phyloP scores from a whole-genome alignment of 2,888 invertebrate species.

The Hymenopus coronatus region DNA sequence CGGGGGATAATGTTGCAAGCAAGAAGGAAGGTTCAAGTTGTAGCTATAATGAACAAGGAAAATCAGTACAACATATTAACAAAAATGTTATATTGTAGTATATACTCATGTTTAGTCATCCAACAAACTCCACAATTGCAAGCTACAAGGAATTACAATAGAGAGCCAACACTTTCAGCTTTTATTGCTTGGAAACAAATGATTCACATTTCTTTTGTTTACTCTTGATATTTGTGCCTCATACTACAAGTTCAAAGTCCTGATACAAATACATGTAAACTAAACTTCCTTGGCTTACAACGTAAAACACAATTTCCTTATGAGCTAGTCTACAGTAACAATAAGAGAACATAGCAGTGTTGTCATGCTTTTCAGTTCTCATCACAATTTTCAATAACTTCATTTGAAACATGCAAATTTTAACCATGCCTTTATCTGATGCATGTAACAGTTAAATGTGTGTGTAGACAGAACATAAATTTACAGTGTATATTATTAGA shows the following conservation, averaged over 20 bases:
- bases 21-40: neutral
- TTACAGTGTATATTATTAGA: neutral
- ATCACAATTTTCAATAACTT: too few relatives aligned
- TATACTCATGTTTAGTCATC: neutral
- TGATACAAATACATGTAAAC: neutral
- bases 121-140: neutral
- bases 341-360: too few relatives aligned
- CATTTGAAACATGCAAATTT: neutral
- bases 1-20: constrained; percentile 26
- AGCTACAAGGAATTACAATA: neutral
- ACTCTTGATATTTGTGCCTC: neutral
- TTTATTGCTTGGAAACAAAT: neutral
- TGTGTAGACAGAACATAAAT: too few relatives aligned
- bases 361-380: too few relatives aligned
- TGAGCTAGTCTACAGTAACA: neutral
- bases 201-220: neutral
- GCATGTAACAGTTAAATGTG: too few relatives aligned
- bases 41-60: neutral
- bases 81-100: neutral
- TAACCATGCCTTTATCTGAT: too few relatives aligned
- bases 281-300: neutral
- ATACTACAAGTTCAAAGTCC: neutral
- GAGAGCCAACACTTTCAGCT: neutral
- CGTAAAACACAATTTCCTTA: neutral
- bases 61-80: neutral